Percentiles rank a stretch among this genome's conserved stretches.
phyloP scores from a whole-genome alignment of 1,140 invertebrate genomes.

The Cepaea nemoralis region DNA sequence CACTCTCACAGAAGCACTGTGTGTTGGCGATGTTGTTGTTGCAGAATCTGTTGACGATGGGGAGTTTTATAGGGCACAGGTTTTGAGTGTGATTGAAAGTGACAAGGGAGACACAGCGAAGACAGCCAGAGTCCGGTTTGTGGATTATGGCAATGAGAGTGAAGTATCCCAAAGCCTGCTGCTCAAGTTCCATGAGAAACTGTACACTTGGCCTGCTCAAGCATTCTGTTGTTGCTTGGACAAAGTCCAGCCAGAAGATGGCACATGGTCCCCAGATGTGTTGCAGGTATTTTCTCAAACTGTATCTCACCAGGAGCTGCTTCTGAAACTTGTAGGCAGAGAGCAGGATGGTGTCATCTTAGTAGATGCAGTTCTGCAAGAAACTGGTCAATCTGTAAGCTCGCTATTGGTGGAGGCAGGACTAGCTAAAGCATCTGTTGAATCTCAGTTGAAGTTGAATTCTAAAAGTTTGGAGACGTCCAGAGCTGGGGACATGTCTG shows the following conservation, averaged over 20 bases:
- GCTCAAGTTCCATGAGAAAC: background rate
- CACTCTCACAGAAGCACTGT: background rate
- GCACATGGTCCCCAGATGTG: conserved; percentile 5
- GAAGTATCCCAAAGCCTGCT: background rate
- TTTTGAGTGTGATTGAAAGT: background rate
- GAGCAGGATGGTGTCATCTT: conserved; percentile 1
- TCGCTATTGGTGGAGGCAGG: background rate
- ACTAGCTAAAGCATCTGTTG: background rate
- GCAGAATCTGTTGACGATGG: conserved; percentile 8
- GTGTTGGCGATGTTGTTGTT: conserved; percentile 30
- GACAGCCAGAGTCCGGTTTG: background rate
- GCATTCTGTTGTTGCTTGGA: conserved; percentile 29
- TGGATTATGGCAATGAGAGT: conserved; percentile 35
- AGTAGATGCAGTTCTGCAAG: background rate
- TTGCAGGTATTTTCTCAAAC: conserved; percentile 20
- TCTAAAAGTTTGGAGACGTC: background rate
- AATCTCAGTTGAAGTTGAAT: background rate
- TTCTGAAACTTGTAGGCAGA: conserved; percentile 26
- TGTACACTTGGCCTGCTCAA: conserved; percentile 16
- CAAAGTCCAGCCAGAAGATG: conserved; percentile 5
- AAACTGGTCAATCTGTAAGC: conserved; percentile 14
- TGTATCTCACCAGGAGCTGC: conserved; percentile 6
- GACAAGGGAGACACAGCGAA: background rate
- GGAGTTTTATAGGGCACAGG: conserved; percentile 19
- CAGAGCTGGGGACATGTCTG: background rate